Percentiles rank a stretch among this genome's conserved stretches.
Conservation (phyloP, 1,140 invertebrate species). For the Uloborus diversus region DNA sequence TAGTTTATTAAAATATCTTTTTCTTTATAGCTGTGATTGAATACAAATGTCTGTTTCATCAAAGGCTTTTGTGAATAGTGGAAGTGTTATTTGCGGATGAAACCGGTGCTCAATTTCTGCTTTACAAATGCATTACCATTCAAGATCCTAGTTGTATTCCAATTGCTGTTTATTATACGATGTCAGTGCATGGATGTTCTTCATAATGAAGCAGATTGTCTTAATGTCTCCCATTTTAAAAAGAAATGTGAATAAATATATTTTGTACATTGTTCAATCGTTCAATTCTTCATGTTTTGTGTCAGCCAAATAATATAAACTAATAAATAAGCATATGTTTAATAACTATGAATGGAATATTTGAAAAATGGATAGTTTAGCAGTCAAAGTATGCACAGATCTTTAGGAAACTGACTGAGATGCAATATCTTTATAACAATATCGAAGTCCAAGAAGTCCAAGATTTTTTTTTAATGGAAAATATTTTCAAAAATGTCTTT, state of each 20-base stretch:
- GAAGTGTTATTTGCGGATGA: neutral
- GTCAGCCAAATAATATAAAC: too few species aligned
- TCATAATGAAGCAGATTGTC: slow-evolving; percentile 12
- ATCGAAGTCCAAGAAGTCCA: too few species aligned
- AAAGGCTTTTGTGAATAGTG: neutral
- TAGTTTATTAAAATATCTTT: neutral
- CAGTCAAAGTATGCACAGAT: neutral
- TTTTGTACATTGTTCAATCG: slow-evolving; percentile 2
- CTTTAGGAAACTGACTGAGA: neutral
- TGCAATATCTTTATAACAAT: neutral
- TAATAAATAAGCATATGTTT: too few species aligned
- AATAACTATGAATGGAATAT: neutral
- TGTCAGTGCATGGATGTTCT: slow-evolving; percentile 24
- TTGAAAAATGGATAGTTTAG: neutral
- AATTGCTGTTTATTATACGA: slow-evolving; percentile 39
- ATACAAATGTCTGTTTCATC: neutral
- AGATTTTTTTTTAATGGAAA: too few species aligned
- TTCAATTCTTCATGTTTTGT: neutral
- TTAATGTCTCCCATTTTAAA: slow-evolving; percentile 48
- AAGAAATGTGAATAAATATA: slow-evolving; percentile 19
- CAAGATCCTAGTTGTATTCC: neutral
- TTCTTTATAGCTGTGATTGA: neutral
- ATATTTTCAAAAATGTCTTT: too few species aligned
- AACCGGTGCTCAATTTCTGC: slow-evolving; percentile 40
- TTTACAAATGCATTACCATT: neutral